phyloP scores from a whole-genome alignment of 2,113 vertebrate genomes.

The Alligator sinensis region DNA sequence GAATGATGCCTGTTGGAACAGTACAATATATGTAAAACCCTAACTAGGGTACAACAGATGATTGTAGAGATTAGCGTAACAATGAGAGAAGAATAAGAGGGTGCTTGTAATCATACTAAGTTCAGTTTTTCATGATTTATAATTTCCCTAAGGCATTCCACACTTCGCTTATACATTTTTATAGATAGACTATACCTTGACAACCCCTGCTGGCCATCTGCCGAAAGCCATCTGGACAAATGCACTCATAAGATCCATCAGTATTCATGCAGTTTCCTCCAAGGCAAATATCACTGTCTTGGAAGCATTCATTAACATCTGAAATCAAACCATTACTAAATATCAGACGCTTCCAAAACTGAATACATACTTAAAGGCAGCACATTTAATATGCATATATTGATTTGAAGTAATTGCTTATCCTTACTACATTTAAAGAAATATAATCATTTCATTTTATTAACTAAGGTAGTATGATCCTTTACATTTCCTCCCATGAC shows the following conservation, averaged over 20 bases:
- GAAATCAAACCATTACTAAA: constrained; percentile 56
- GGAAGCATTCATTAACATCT: constrained; percentile 95
- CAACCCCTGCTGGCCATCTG: constrained; percentile 85
- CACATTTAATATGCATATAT: not conserved
- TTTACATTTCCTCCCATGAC: not conserved
- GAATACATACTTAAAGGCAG: not conserved
- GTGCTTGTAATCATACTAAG: not conserved
- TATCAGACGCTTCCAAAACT: not conserved
- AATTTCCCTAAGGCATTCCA: not conserved
- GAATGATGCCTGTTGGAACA: not conserved
- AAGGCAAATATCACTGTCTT: constrained; percentile 81
- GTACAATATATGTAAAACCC: not conserved
- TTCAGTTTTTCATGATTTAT: not conserved
- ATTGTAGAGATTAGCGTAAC: not conserved
- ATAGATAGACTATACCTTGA: constrained; percentile 81
- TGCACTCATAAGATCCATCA: constrained; percentile 91
- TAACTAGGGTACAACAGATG: not conserved
- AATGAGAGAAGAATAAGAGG: not conserved
- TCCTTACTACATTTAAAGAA: not conserved
- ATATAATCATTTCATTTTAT: not conserved
- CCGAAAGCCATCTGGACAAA: constrained; percentile 88
- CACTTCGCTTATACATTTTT: not conserved
- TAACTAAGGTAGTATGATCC: not conserved
- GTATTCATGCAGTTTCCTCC: constrained; percentile 90
- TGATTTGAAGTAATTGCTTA: not conserved